Conservation (phyloP, 2,113 vertebrate genomes). For the Sinocyclocheilus anshuiensis region DNA sequence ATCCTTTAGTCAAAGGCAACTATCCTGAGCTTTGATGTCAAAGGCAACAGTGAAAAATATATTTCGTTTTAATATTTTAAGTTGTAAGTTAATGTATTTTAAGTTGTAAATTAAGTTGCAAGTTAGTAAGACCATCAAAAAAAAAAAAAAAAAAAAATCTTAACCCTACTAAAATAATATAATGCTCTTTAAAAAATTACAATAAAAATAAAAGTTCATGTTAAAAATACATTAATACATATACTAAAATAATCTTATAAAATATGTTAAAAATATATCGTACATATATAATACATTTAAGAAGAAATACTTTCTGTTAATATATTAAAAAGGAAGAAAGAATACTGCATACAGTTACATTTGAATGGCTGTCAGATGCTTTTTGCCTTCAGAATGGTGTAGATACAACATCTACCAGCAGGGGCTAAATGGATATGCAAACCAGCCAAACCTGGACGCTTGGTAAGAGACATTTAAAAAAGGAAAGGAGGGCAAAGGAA, state of each 20-base stretch:
- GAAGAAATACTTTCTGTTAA: too few relatives aligned
- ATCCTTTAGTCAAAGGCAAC: too few relatives aligned
- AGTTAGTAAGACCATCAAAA: not conserved
- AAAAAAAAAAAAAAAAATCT: not conserved
- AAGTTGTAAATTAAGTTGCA: not conserved
- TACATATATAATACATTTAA: too few relatives aligned
- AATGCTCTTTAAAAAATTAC: not conserved
- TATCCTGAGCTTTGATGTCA: not conserved
- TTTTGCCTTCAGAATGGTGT: not conserved
- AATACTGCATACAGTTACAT: not conserved
- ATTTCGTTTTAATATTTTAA: too few relatives aligned
- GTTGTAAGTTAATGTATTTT: not conserved
- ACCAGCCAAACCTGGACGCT: not conserved
- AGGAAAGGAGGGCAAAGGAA: not conserved
- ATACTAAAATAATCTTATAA: too few relatives aligned
- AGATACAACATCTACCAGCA: not conserved
- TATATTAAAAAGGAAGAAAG: not conserved
- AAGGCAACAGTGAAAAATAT: not conserved
- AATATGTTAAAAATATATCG: too few relatives aligned
- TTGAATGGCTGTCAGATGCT: not conserved
- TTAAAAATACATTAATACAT: not conserved
- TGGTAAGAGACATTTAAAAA: not conserved
- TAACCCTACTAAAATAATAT: not conserved
- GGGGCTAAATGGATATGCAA: not conserved
- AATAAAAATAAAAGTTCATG: not conserved